A percentile compares a stretch with the other conserved stretches of the same genome.
These are phyloP conservation scores for Mesoligia furuncula DNA, from an alignment of 2,888 invertebrate genomes.

Conservation along the genomic window DNA sequence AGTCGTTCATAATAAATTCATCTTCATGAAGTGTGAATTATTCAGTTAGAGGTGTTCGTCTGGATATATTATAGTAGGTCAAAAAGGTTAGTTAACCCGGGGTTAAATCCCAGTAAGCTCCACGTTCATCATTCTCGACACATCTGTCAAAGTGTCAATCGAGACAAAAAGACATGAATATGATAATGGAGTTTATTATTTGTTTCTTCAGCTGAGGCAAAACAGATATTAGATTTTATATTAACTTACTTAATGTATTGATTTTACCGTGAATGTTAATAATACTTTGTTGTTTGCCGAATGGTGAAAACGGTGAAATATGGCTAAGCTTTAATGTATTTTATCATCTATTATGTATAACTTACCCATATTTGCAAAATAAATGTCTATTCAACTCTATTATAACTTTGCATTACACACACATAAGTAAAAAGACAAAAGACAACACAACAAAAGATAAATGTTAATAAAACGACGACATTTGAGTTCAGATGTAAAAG, in stretches of 20 bases:
- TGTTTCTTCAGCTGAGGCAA: constrained; percentile 3
- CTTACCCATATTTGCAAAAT: no score
- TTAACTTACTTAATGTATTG: no score
- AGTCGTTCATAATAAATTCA: not conserved
- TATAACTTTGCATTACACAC: not conserved
- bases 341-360: no score
- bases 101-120: not conserved
- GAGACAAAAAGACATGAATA: not conserved
- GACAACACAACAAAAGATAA: no score
- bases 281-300: no score
- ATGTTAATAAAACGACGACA: not conserved
- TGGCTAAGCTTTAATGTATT: no score
- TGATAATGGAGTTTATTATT: constrained; percentile 1
- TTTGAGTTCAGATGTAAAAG: not conserved
- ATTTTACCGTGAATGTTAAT: no score
- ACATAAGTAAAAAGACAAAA: not conserved
- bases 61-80: not conserved
- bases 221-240: not conserved
- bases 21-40: constrained; percentile 26
- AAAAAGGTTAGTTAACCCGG: constrained; percentile 5
- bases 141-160: constrained; percentile 27
- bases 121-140: constrained; percentile 21
- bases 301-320: no score
- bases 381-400: no score
- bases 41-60: constrained; percentile 18